Evolutionary conservation across 2,888 invertebrate species (phyloP), one percentile per base, ranked within the genome.

Genomic region (Amphipoea lucens): DNA sequence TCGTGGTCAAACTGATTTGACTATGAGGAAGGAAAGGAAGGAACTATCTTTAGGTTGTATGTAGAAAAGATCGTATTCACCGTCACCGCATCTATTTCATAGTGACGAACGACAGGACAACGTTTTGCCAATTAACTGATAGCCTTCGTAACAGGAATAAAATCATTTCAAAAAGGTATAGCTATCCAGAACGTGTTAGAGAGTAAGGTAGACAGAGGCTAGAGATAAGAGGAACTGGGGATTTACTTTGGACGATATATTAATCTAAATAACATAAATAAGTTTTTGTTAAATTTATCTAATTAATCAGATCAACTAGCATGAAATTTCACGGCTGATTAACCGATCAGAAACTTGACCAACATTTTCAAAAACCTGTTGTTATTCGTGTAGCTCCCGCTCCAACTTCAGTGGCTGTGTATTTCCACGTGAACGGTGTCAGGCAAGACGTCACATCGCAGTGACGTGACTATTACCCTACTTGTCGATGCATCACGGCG

Each of bases 391-490:
- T 14, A 70, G 70, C 11, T 23, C 36, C 74, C 42, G 74, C 40
- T 36, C n/a, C n/a, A 36, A 45, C 4, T 20, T 36, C 1, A 1
- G 4, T 0, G 7, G 17, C 1, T 17, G 65, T 80, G 60, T 80
- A 36, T 77, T 85, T 73, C 12, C 72, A 68, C n/a, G 36, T 14
- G 45, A 79, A 77, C 72, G 72, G 79, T 79, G 76, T 77, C 42
- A 83, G 36, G 12, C 74, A 69, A 76, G 79, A 86, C 72, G 66
- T 70, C 74, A 86, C 71, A 68, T 72, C 63, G 42, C 62, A 82
- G 67, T 82, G 71, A 76, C 74, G 86, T 65, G 77, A 77, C 84
- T 77, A 83, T 83, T 83, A 80, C 72, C 86, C 77, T 73, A 83
- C 76, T 86, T 85, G 75, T 65, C 54, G 74, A 79, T 82, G 84